phyloP scores from a whole-genome alignment of 2,113 vertebrate species.

The Orientallactaga bullata region DNA sequence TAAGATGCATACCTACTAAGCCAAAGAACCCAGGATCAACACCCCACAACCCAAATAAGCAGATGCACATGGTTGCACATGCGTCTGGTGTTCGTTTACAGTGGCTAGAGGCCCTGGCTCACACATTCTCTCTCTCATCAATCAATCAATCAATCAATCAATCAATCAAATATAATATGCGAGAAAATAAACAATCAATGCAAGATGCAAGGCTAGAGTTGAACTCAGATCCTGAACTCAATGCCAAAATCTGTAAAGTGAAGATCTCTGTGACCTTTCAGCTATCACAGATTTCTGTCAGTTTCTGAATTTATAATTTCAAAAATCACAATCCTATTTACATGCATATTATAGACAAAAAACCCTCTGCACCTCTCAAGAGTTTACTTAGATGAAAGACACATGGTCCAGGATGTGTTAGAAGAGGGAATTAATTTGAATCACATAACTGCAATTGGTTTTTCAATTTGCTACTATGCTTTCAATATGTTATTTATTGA shows the following conservation, averaged over 20 bases:
- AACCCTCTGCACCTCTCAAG: background rate
- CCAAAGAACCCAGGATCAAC: too few species aligned
- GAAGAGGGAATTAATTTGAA: conserved; percentile 20
- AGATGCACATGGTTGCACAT: too few species aligned
- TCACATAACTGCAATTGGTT: background rate
- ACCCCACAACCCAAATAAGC: too few species aligned
- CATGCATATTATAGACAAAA: background rate
- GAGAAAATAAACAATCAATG: background rate
- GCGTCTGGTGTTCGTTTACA: too few species aligned
- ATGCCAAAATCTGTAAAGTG: conserved; percentile 2
- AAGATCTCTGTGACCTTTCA: background rate
- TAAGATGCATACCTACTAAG: too few species aligned
- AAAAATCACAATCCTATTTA: background rate
- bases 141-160: too few species aligned
- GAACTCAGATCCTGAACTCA: background rate
- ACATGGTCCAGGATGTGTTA: background rate
- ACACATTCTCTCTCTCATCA: too few species aligned
- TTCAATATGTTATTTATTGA: background rate
- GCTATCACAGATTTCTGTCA: background rate
- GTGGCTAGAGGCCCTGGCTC: too few species aligned
- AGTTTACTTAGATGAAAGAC: background rate
- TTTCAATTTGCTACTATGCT: background rate
- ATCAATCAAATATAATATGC: too few species aligned
- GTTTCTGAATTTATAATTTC: background rate
- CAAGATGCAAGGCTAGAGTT: background rate